These are phyloP conservation scores for Liposcelis brunnea DNA, from an alignment of 2,888 invertebrate genomes.

Conservation along the genomic window DNA sequence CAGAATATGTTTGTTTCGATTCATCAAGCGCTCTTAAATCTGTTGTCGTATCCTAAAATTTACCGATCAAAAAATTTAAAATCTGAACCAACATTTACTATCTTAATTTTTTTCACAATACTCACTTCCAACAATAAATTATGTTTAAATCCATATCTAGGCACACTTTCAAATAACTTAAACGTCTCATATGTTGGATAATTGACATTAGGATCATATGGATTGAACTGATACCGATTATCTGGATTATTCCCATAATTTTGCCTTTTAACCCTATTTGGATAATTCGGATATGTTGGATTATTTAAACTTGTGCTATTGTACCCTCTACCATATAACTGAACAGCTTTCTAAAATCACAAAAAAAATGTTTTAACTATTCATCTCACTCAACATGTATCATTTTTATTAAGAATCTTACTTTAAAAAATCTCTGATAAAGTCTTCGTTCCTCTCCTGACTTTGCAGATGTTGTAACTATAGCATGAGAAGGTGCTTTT, in stretches of 20 bases:
- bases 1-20: conserved; percentile 55
- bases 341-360: conserved; percentile 18
- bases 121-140: conserved; percentile 65
- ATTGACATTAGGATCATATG: not conserved
- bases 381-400: not conserved
- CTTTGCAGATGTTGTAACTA: conserved; percentile 72
- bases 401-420: not conserved
- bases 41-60: conserved; percentile 48
- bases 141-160: conserved; percentile 44
- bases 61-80: conserved; percentile 1
- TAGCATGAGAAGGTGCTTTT: conserved; percentile 59
- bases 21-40: conserved; percentile 48
- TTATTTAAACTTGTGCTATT: conserved; percentile 12
- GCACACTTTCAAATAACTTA: conserved; percentile 53
- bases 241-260: conserved; percentile 1
- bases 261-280: not conserved
- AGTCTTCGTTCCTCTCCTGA: conserved; percentile 31
- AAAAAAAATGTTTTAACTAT: conserved; percentile 6
- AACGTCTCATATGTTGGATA: conserved; percentile 35
- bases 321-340: conserved; percentile 17
- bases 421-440: conserved; percentile 26
- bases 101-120: not conserved
- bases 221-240: conserved; percentile 3
- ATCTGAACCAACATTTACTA: not conserved
- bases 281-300: not conserved